Conservation (phyloP, 2,888 invertebrate species). For the Conus canariensis region DNA sequence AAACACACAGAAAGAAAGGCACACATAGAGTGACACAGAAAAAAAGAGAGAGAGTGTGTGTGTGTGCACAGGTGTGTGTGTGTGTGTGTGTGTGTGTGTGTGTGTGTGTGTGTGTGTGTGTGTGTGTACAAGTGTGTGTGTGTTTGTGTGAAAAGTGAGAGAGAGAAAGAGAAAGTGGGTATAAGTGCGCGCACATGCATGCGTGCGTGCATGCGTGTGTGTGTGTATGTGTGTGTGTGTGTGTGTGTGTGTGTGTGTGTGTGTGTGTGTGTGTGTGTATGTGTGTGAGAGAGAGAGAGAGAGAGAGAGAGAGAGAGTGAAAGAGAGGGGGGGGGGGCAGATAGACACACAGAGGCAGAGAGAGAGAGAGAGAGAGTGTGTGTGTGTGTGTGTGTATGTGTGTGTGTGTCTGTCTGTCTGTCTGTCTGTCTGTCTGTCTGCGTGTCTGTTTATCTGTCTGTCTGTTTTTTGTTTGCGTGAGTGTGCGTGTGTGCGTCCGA, state of each 20-base stretch:
- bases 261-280: slow-evolving; percentile 14
- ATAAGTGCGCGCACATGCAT: too few relatives aligned
- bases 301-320: too few relatives aligned
- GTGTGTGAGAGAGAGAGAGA: background rate
- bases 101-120: slow-evolving; percentile 4
- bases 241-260: slow-evolving; percentile 25
- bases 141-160: too few relatives aligned
- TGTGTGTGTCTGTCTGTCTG: slow-evolving; percentile 10
- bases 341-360: too few relatives aligned
- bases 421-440: background rate
- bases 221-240: background rate
- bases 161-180: too few relatives aligned
- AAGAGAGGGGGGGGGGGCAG: too few relatives aligned
- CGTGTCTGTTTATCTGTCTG: background rate
- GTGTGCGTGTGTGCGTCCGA: background rate
- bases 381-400: background rate
- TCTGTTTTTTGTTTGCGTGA: background rate
- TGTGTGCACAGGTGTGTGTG: background rate
- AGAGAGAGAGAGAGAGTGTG: background rate
- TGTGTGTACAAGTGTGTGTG: background rate
- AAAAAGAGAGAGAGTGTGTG: background rate
- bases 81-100: background rate
- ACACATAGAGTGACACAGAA: background rate
- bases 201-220: background rate
- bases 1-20: background rate